A percentile compares a stretch with the other conserved stretches of the same genome.
phyloP scores from a whole-genome alignment of 92 coral and sea anemone genomes.

The Actinernus sp. region DNA sequence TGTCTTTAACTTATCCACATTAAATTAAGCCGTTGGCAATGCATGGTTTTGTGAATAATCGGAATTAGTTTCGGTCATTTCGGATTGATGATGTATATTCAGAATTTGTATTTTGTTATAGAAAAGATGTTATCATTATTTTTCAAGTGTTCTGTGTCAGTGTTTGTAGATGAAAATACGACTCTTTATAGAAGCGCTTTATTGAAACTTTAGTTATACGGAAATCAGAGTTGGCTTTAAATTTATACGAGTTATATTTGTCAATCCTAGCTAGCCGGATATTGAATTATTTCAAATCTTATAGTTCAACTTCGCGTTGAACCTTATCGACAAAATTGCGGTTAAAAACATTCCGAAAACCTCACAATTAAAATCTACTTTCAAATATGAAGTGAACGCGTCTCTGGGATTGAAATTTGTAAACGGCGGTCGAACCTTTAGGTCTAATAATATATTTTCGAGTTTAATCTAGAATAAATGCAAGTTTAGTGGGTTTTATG shows the following conservation, averaged over 20 bases:
- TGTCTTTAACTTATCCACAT: too few relatives aligned
- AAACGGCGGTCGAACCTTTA: too few relatives aligned
- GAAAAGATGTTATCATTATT: background rate
- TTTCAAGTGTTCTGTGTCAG: conserved; percentile 4
- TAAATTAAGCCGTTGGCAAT: background rate
- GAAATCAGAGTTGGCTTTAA: too few relatives aligned
- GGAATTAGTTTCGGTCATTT: background rate
- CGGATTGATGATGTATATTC: background rate
- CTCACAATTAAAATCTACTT: background rate
- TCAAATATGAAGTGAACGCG: background rate
- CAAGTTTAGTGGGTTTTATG: background rate
- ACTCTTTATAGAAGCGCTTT: background rate
- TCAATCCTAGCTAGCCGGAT: background rate
- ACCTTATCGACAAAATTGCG: conserved; percentile 7
- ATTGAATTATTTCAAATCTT: background rate
- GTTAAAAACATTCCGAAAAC: background rate
- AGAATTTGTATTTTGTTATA: background rate
- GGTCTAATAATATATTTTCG: too few relatives aligned
- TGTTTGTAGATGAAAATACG: background rate
- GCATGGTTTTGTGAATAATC: background rate
- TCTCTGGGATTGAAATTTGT: background rate
- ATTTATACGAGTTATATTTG: too few relatives aligned
- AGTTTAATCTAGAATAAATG: conserved; percentile 1
- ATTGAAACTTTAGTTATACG: too few relatives aligned
- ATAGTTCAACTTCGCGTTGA: background rate